Evolutionary conservation across 2,113 vertebrate species (phyloP).

Genomic region (Jaculus jaculus): DNA sequence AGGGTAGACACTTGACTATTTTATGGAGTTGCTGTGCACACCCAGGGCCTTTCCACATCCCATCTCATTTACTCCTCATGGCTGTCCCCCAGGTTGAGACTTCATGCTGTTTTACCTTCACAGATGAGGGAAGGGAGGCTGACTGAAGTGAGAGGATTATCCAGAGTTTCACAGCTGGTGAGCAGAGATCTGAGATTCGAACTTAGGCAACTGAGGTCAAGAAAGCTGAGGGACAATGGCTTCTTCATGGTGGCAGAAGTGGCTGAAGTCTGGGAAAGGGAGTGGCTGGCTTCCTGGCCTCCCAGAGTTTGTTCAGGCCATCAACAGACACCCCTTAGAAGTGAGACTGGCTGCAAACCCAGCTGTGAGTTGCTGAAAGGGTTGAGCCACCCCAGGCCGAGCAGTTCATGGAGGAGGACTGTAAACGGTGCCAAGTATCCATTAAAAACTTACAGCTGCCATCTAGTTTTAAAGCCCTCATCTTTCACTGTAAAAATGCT

Average conservation of each 20-base stretch:
- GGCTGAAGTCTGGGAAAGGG: neutral
- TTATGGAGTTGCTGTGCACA: rapidly evolving
- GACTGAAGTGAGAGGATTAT: neutral
- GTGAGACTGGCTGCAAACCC: neutral
- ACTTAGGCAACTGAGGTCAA: neutral
- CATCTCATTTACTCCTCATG: neutral
- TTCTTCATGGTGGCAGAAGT: neutral
- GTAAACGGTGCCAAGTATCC: slow-evolving; percentile 1
- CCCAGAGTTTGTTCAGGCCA: rapidly evolving
- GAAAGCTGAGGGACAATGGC: neutral
- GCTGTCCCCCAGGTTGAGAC: rapidly evolving
- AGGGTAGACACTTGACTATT: neutral
- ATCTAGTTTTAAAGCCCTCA: slow-evolving; percentile 63
- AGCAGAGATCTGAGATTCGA: neutral
- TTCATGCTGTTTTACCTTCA: neutral
- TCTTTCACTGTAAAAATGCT: slow-evolving; percentile 60
- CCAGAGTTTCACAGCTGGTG: neutral
- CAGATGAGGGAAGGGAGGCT: neutral
- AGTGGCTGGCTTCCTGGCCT: no score
- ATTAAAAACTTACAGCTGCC: slow-evolving; percentile 63
- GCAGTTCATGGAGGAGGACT: neutral
- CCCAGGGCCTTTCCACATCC: neutral
- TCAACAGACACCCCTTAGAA: neutral
- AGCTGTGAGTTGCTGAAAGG: neutral
- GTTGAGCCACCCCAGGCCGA: neutral